phyloP scores from a whole-genome alignment of 2,113 vertebrate species.

The Clarias batrachus region DNA sequence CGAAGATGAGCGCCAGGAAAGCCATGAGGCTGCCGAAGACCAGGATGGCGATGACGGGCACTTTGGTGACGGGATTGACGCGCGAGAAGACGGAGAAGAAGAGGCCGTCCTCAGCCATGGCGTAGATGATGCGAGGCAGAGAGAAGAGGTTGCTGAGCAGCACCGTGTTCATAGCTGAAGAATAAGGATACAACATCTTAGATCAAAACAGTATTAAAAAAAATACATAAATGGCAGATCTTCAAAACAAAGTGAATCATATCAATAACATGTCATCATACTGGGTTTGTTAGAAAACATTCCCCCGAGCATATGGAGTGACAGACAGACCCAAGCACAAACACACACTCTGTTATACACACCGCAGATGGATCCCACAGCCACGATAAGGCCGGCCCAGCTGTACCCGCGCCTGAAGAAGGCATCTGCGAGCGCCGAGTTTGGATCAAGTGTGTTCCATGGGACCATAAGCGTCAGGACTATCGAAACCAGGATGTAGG shows the following conservation, averaged over 20 bases:
- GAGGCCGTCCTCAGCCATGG: slow-evolving; percentile 92
- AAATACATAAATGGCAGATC: background rate
- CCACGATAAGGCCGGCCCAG: slow-evolving; percentile 92
- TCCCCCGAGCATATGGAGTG: background rate
- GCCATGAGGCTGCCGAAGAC: slow-evolving; percentile 89
- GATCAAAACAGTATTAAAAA: background rate
- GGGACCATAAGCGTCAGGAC: slow-evolving; percentile 94
- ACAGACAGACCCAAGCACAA: background rate
- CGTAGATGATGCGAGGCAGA: slow-evolving; percentile 89
- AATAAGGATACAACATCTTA: slow-evolving; percentile 20
- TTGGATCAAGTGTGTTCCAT: slow-evolving; percentile 87
- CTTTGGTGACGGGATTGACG: slow-evolving; percentile 88
- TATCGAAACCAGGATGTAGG: slow-evolving; percentile 87
- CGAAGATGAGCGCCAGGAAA: slow-evolving; percentile 83
- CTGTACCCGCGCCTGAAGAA: slow-evolving; percentile 91
- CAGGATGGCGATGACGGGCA: slow-evolving; percentile 84
- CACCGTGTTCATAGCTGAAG: slow-evolving; percentile 92
- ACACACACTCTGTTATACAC: slow-evolving; percentile 63
- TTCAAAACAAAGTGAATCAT: background rate
- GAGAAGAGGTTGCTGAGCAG: slow-evolving; percentile 94
- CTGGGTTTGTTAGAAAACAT: slow-evolving; percentile 2
- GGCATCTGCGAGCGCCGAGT: slow-evolving; percentile 87
- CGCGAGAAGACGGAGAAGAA: slow-evolving; percentile 87
- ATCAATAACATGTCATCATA: background rate
- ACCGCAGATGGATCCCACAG: slow-evolving; percentile 92